Evolutionary conservation across 2,888 invertebrate genomes (phyloP).

Genomic region (Dinocampus coccinellae): DNA sequence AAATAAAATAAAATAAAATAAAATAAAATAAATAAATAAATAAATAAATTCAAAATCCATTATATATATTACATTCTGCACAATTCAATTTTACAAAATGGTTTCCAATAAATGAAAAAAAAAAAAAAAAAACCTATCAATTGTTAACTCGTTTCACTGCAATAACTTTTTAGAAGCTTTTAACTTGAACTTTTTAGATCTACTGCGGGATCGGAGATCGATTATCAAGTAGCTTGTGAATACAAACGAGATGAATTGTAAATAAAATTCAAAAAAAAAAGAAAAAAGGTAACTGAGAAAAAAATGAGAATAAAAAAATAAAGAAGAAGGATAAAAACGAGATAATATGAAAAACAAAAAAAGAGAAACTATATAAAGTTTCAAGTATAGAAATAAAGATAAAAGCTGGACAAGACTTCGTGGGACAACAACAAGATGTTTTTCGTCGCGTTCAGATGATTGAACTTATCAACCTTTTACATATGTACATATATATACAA

Average conservation of each 20-base stretch:
- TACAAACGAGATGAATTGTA: background rate
- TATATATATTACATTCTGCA: constrained; percentile 4
- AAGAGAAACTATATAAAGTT: background rate
- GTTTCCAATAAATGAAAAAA: background rate
- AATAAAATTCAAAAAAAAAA: background rate
- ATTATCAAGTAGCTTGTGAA: background rate
- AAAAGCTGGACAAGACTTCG: constrained; percentile 2
- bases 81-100: constrained; percentile 9
- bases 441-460: background rate
- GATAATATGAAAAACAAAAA: background rate
- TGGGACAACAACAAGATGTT: background rate
- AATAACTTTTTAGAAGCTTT: background rate
- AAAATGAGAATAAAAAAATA: background rate
- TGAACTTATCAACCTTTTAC: background rate
- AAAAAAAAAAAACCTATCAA: background rate
- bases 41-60: background rate
- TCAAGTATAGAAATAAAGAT: background rate
- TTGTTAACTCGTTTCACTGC: background rate
- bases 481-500: background rate
- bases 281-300: background rate
- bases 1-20: background rate
- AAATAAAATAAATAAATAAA: background rate
- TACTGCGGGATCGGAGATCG: background rate
- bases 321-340: background rate
- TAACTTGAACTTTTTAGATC: background rate